Percentiles rank a stretch among this genome's conserved stretches.
phyloP scores from a whole-genome alignment of 2,888 invertebrate species.

The Parnassius mnemosyne region DNA sequence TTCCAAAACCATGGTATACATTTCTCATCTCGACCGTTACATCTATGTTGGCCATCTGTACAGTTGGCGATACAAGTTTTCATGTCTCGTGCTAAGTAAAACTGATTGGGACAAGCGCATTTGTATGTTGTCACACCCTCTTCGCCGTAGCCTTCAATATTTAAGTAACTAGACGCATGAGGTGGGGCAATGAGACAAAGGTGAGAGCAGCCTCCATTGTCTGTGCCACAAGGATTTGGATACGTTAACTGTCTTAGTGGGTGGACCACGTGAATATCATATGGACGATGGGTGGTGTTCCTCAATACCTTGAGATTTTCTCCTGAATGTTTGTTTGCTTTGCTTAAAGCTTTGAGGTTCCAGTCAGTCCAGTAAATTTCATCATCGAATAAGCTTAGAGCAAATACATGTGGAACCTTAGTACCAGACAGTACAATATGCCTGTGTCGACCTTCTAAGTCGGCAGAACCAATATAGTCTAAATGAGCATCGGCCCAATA shows the following conservation, averaged over 20 bases:
- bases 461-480: constrained; percentile 97
- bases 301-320: constrained; percentile 86
- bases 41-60: constrained; percentile 91
- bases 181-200: constrained; percentile 95
- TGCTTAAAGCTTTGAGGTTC: constrained; percentile 95
- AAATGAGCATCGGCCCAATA: constrained; percentile 99
- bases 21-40: constrained; percentile 83
- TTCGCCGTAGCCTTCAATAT: constrained; percentile 89
- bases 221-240: constrained; percentile 92
- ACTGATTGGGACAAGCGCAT: constrained; percentile 98
- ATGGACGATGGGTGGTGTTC: constrained; percentile 96
- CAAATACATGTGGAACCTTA: constrained; percentile 97
- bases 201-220: constrained; percentile 98
- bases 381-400: constrained; percentile 96
- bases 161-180: constrained; percentile 86
- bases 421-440: constrained; percentile 89
- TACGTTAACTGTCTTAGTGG: constrained; percentile 92
- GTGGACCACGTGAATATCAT: constrained; percentile 96
- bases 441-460: constrained; percentile 94
- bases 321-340: constrained; percentile 95
- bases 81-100: constrained; percentile 88
- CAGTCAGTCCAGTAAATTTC: constrained; percentile 98
- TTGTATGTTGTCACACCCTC: constrained; percentile 89
- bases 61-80: constrained; percentile 97
- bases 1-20: constrained; percentile 81